Base-by-base conservation (phyloP, 1,140 invertebrate genomes). In the Venustaconcha ellipsiformis region DNA sequence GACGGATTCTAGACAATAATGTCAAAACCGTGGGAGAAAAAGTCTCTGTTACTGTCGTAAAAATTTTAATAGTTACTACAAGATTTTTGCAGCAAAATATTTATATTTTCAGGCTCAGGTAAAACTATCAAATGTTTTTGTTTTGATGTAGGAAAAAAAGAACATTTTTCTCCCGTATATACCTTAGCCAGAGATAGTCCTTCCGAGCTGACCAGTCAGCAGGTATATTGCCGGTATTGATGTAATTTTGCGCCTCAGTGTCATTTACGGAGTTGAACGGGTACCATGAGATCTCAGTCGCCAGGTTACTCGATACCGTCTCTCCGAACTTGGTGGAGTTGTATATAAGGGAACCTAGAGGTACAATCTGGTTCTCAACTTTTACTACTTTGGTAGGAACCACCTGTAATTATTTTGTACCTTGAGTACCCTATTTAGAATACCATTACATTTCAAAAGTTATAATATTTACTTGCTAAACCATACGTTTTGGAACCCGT, bases 111-210 rank as follows among this genome's bases (percentile, higher is more conserved):
- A 48, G 6, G 11, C 37, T 48, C 37, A 48, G 37, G 0, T 48
- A 11, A 48, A 48, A 48, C 37, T 48, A 48, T 48, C 37, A 48
- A 48, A 48, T 48, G 37, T 48, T 48, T 48, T 6, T 48, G 37
- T 48, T 48, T 48, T 48, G 6, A 8, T 48, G 37, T 48, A 48
- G 6, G 5, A 11, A 48, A 48, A 37, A 48, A 48, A 48, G 0
- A 30, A 30, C 2, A 48, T 6, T 48, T 48, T 48, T 48, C 11
- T 8, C 37, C 37, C 4, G 11, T 48, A 8, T 60, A 17, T 67
- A 80, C 79, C 79, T 80, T 12, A 80, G 26, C 80, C 80, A 81
- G 20, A 81, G 20, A 15, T 48, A 30, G 30, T 81, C 80, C 11
- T 57, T 56, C 18, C 57, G 66, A 37, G 77, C 80, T 18, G 57